These are phyloP conservation scores for Mesorhabditis spiculigera DNA, from an alignment of 2,888 invertebrate genomes.

Conservation along the genomic window DNA sequence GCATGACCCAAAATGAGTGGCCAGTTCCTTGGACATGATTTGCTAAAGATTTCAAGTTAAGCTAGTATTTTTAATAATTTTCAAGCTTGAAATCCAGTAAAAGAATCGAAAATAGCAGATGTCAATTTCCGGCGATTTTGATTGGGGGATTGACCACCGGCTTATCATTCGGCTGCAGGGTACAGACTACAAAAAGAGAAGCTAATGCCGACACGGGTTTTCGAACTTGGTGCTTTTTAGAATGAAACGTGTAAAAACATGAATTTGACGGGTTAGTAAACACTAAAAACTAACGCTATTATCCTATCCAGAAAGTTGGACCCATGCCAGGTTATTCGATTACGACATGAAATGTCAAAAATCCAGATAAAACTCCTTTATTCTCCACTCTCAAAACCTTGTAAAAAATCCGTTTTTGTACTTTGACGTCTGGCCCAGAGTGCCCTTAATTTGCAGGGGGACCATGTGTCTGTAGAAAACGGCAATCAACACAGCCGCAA, in stretches of 20 bases:
- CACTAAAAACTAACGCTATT: background rate
- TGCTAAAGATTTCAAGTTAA: background rate
- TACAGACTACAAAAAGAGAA: too few relatives aligned
- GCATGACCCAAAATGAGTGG: slow-evolving; percentile 37
- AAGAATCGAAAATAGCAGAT: too few relatives aligned
- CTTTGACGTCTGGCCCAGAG: background rate
- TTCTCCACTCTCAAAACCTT: background rate
- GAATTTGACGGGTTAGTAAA: background rate
- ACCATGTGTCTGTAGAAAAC: background rate
- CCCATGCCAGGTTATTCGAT: background rate
- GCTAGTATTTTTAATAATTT: too few relatives aligned
- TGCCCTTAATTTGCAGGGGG: background rate
- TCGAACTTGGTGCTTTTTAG: background rate
- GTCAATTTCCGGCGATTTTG: too few relatives aligned
- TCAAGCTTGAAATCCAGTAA: too few relatives aligned
- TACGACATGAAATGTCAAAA: background rate
- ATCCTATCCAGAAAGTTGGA: background rate
- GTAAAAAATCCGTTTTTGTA: too few relatives aligned
- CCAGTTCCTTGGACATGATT: slow-evolving; percentile 13
- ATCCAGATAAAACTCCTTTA: background rate
- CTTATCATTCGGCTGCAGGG: too few relatives aligned
- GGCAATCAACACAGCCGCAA: background rate
- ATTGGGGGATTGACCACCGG: too few relatives aligned
- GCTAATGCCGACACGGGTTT: background rate
- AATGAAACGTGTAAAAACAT: background rate